phyloP scores from a whole-genome alignment of 2,113 vertebrate species.

The Empidonax traillii region DNA sequence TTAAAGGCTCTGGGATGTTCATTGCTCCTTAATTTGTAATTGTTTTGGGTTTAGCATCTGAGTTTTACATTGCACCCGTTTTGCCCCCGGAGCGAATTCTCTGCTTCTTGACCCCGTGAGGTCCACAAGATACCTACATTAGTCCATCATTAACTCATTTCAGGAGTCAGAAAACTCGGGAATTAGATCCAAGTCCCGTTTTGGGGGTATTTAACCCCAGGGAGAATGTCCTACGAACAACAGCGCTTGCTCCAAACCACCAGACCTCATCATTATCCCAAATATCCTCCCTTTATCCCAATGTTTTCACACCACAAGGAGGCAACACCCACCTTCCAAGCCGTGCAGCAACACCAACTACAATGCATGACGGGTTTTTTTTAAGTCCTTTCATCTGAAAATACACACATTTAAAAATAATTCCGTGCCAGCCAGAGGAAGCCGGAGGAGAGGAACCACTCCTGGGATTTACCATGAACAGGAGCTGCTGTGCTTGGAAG shows the following conservation, averaged over 20 bases:
- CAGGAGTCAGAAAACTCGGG: background rate
- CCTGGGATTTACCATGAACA: background rate
- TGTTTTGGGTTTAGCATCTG: background rate
- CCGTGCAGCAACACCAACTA: background rate
- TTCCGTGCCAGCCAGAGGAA: background rate
- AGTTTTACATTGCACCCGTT: background rate
- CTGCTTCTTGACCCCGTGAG: background rate
- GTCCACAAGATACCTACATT: background rate
- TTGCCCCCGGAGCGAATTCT: background rate
- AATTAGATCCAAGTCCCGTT: background rate
- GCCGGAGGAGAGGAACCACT: background rate
- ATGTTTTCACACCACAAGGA: background rate
- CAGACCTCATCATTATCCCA: background rate
- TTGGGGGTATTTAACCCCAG: background rate
- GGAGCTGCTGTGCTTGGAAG: background rate
- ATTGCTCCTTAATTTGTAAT: background rate
- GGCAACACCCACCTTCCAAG: background rate
- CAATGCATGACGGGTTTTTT: background rate
- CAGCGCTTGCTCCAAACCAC: background rate
- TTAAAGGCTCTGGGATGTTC: background rate
- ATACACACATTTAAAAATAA: background rate
- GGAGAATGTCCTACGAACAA: background rate
- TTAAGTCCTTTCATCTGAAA: background rate
- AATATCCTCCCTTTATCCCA: background rate
- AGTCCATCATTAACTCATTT: background rate